Percentiles rank a stretch among this genome's conserved stretches.
Evolutionary conservation across 2,888 invertebrate genomes (phyloP).

Genomic region (Caenorhabditis doughertyi): DNA sequence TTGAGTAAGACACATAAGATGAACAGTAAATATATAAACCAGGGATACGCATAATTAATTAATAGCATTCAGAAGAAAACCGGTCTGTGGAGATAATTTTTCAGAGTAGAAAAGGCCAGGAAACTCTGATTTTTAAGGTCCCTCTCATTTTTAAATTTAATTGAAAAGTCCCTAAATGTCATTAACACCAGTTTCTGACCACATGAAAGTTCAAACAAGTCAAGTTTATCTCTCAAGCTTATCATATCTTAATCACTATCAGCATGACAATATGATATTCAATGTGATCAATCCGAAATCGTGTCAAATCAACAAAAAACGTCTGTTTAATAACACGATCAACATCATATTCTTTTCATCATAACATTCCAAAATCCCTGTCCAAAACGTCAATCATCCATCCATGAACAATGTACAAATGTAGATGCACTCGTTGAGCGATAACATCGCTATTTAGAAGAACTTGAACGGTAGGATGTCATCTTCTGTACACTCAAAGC

Average conservation of each 20-base stretch:
- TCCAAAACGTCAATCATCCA: constrained; percentile 36
- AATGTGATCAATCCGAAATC: background rate
- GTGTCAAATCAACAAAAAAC: constrained; percentile 10
- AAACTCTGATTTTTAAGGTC: too few species aligned
- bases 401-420: constrained; percentile 38
- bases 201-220: too few species aligned
- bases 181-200: background rate
- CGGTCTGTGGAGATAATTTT: too few species aligned
- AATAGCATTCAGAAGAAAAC: background rate
- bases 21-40: constrained; percentile 29
- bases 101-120: too few species aligned
- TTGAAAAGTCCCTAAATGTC: too few species aligned
- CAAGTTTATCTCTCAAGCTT: background rate
- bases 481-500: constrained; percentile 35
- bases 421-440: constrained; percentile 32
- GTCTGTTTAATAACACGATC: background rate
- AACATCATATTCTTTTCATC: background rate
- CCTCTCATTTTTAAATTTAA: too few species aligned
- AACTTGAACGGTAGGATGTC: constrained; percentile 46
- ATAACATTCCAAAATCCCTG: constrained; percentile 30
- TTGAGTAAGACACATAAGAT: background rate
- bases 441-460: constrained; percentile 47
- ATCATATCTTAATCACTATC: background rate
- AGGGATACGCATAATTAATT: background rate
- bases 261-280: background rate